These are phyloP conservation scores for Microctonus hyperodae DNA, from an alignment of 2,888 invertebrate species.

Conservation along the genomic window DNA sequence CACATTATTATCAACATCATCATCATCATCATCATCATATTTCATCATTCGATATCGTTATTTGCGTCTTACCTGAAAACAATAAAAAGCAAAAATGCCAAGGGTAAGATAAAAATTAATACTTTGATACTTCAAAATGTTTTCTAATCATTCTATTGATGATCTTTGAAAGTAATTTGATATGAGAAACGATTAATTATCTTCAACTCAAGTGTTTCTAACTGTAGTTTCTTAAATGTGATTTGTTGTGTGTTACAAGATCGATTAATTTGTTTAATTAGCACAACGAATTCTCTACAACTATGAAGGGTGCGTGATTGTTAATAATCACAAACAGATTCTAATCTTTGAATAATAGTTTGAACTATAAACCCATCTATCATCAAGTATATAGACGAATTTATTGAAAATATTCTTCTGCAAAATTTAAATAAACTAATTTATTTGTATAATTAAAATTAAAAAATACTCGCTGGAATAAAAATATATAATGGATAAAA, in stretches of 20 bases:
- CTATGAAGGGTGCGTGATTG: conserved; percentile 8
- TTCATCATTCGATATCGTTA: background rate
- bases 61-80: conserved; percentile 8
- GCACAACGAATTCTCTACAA: background rate
- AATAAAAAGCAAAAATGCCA: conserved; percentile 36
- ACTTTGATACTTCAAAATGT: background rate
- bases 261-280: conserved; percentile 6
- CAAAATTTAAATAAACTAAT: background rate
- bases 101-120: conserved; percentile 34
- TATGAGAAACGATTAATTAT: background rate
- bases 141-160: background rate
- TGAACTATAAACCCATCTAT: conserved; percentile 13
- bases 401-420: background rate
- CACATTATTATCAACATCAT: conserved; percentile 4
- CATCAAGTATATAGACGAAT: background rate
- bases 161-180: background rate
- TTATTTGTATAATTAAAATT: background rate
- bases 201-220: background rate
- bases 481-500: too few species aligned
- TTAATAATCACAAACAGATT: conserved; percentile 1
- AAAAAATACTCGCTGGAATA: background rate
- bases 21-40: conserved; percentile 11
- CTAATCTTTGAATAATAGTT: background rate
- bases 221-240: conserved; percentile 2
- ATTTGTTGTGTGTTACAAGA: background rate